Evolutionary conservation across 2,888 invertebrate genomes (phyloP), one percentile per base, ranked within the genome.

Genomic region (Azorinus chamasolen): DNA sequence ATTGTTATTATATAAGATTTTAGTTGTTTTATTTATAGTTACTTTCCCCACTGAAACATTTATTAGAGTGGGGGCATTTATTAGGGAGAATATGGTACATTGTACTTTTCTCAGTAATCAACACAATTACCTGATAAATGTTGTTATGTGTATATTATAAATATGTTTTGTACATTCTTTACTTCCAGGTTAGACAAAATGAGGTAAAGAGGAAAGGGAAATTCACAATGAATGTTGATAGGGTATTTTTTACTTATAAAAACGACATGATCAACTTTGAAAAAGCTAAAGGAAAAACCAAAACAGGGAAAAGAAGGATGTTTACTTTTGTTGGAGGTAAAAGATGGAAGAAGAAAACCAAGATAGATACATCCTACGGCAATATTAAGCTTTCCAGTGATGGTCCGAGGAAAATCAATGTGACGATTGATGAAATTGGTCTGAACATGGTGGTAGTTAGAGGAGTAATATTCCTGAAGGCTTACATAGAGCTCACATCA

Each of bases 201-300:
- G 32, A 50, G 8, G 27, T 45, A 1, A 74, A 63, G 46, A 68
- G 39, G 20, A 50, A 53, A 10, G 46, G 51, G 5, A 43, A 59
- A 46, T 45, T n/a, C 18, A 25, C 27, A 10, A n/a, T 62, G 4
- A 39, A 22, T 5, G 46, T 74, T 16, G 57, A 66, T 50, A 74
- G 51, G 53, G 46, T 68, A 5, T 74, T 51, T 45, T 57, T 74
- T 8, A 63, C 74, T 5, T 68, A 74, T 62, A 63, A 68, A 37
- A 32, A 50, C n/a, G 25, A 55, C 12, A 20, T 14, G 20, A 54
- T 66, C 1, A 54, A 65, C 25, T 66, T 73, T 55, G 66, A 66
- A 53, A 22, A 61, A 3, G 12, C 25, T 22, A 37, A 22, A 50
- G 16, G 27, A 2, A 16, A 45, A n/a, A 50, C 54, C 14, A 58